phyloP scores from a whole-genome alignment of 2,888 invertebrate species.

The Drosophila anomalipes region DNA sequence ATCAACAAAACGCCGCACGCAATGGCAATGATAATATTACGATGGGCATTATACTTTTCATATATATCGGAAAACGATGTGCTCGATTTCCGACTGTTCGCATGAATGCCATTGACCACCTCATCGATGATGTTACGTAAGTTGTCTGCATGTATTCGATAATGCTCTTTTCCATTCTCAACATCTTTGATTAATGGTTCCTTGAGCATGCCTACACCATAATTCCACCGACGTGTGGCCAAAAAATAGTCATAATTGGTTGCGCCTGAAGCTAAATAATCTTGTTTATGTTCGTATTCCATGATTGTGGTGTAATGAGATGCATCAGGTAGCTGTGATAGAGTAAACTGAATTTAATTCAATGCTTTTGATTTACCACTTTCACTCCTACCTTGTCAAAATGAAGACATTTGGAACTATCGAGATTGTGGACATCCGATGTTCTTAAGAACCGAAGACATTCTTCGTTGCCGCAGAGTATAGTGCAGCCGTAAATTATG shows the following conservation, averaged over 20 bases:
- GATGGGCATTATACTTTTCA: conserved; percentile 47
- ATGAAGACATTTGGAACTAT: conserved; percentile 52
- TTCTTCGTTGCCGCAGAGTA: conserved; percentile 45
- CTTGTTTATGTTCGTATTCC: not conserved
- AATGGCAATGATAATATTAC: conserved; percentile 37
- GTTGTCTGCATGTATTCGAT: conserved; percentile 26
- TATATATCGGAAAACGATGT: conserved; percentile 56
- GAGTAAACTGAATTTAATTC: not conserved
- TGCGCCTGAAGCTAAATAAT: not conserved
- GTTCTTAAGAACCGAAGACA: conserved; percentile 48
- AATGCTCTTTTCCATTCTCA: conserved; percentile 24
- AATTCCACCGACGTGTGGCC: fast-evolving
- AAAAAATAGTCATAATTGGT: not conserved
- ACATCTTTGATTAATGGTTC: conserved; percentile 22
- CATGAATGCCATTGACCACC: conserved; percentile 46
- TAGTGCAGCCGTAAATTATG: conserved; percentile 49
- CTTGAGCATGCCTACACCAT: not conserved
- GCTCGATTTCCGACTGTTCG: conserved; percentile 28
- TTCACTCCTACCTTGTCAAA: conserved; percentile 39
- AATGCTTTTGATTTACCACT: fast-evolving
- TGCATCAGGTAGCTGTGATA: not conserved
- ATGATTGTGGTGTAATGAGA: not conserved
- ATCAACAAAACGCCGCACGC: conserved; percentile 43
- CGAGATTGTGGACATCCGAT: conserved; percentile 43
- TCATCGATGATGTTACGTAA: conserved; percentile 50